Evolutionary conservation across 2,888 invertebrate species (phyloP), one percentile per base, ranked within the genome.

Genomic region (Protodeltote pygarga): DNA sequence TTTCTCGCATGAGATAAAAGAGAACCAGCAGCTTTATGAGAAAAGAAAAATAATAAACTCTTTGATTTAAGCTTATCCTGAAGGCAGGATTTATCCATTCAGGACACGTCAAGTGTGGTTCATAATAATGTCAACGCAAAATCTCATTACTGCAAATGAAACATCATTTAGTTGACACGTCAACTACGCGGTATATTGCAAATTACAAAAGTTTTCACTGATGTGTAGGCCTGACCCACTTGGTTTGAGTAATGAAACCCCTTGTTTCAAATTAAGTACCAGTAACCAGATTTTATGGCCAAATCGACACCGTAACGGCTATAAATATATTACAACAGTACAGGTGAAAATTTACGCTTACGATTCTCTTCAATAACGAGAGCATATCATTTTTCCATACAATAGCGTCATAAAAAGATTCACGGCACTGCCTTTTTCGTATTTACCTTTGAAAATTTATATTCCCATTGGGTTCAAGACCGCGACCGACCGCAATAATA

Each of bases 381-480:
- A 77, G 67, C 72, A 77, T 82, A 81, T 83, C 76, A 83, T 82
- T 82, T 79, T 83, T 79, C 81, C 72, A 79, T 81, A 84, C 83
- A 85, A 83, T 76, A 66, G 78, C 69, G 69, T 65, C 79, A 77
- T 83, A 83, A 87, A 86, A 83, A 85, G 85, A 86, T 87, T 85
- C 85, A 77, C 77, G 75, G 73, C 73, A 71, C 64, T 83, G 83
- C 84, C 82, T 83, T 85, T 82, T 77, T 77, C 79, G 76, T 85
- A 84, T 88, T 87, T 88, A 89, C 89, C 86, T 88, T 79, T 79
- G 77, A 81, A 88, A 89, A 89, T 89, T 85, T 89, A 89, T 90
- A 86, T 85, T 83, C 85, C 87, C 85, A 68, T 52, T 74, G 85
- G 87, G 89, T 79, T 75, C 74, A 77, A 71, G 75, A 77, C 73